Evolutionary conservation across 2,888 invertebrate genomes (phyloP).

Genomic region (Nomada goodeniana): DNA sequence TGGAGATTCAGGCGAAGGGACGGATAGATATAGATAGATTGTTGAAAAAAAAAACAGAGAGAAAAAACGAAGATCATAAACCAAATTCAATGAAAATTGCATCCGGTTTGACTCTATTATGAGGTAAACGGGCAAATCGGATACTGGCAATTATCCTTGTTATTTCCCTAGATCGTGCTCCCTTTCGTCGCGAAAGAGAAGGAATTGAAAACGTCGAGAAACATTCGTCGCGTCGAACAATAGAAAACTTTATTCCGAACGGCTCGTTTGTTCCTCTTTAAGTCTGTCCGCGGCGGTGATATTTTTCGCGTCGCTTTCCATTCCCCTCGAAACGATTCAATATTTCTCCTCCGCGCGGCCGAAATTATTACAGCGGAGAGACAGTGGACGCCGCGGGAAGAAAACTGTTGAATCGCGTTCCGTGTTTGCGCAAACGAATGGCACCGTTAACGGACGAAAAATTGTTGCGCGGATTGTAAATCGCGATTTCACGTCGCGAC

Average conservation of each 20-base stretch:
- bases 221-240: background rate
- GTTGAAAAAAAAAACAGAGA: constrained; percentile 76
- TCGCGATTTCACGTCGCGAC: background rate
- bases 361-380: background rate
- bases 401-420: constrained; percentile 19
- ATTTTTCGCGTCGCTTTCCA: constrained; percentile 13
- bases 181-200: background rate
- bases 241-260: background rate
- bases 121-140: background rate
- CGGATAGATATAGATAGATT: constrained; percentile 74
- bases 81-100: constrained; percentile 73
- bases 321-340: constrained; percentile 9
- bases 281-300: background rate
- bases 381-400: background rate
- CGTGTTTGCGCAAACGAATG: constrained; percentile 14
- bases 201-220: constrained; percentile 9
- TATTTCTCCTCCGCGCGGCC: background rate
- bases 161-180: background rate
- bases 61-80: constrained; percentile 73
- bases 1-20: constrained; percentile 65
- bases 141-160: background rate
- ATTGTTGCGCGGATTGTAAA: background rate
- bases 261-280: background rate
- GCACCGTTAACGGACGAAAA: background rate
- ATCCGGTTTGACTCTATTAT: constrained; percentile 7